Conservation (phyloP, 2,113 vertebrate species). For the Rhipidura dahli region DNA sequence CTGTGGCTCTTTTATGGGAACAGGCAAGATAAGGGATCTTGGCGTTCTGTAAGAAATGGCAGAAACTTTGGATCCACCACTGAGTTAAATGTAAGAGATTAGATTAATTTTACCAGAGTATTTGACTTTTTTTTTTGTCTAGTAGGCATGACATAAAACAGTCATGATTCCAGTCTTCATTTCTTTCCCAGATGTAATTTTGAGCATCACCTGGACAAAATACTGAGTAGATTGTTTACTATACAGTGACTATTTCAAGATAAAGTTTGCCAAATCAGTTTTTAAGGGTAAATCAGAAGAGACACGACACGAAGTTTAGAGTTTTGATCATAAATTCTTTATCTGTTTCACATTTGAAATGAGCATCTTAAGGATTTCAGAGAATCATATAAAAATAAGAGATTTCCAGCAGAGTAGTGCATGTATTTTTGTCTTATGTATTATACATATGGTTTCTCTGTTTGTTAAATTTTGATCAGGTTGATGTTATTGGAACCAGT, state of each 20-base stretch:
- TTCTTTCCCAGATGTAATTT: neutral
- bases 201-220: neutral
- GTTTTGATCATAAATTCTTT: slow-evolving; percentile 21
- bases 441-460: neutral
- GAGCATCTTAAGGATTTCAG: neutral
- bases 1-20: neutral
- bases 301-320: neutral
- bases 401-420: neutral
- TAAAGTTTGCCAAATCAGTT: neutral
- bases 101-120: neutral
- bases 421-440: slow-evolving; percentile 29
- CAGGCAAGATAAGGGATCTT: neutral
- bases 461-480: slow-evolving; percentile 43
- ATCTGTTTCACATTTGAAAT: slow-evolving; percentile 31
- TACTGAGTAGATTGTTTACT: neutral
- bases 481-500: slow-evolving; percentile 1
- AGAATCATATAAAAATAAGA: slow-evolving; percentile 3
- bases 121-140: neutral
- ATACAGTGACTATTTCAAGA: neutral
- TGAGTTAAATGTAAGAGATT: neutral
- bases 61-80: neutral
- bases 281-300: neutral
- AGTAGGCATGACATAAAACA: neutral
- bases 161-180: neutral
- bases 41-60: neutral